Evolutionary conservation across 2,113 vertebrate species (phyloP).

Genomic region (Boulengerochromis microlepis): DNA sequence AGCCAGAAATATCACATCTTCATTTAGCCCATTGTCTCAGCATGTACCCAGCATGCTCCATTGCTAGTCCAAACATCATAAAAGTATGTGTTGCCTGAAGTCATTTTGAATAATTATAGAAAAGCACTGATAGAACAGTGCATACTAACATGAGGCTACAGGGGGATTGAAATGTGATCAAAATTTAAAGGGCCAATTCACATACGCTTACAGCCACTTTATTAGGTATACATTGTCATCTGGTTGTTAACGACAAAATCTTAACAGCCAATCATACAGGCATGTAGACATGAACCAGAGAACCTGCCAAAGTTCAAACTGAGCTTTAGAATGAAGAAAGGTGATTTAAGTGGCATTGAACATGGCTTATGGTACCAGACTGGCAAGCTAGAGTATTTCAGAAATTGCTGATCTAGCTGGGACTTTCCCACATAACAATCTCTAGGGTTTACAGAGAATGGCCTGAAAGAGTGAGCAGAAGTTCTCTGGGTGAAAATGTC

Average conservation of each 20-base stretch:
- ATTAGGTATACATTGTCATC: neutral
- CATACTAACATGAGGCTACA: neutral
- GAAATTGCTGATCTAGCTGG: neutral
- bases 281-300: neutral
- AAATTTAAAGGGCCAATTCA: neutral
- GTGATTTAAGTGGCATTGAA: neutral
- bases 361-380: neutral
- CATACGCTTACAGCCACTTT: neutral
- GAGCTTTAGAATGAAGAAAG: neutral
- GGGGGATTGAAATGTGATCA: neutral
- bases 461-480: neutral
- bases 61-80: neutral
- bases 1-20: neutral
- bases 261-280: neutral
- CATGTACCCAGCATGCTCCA: neutral
- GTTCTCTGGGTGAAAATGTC: neutral
- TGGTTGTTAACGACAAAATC: neutral
- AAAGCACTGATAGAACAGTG: neutral
- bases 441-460: neutral
- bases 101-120: neutral
- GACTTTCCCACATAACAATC: neutral
- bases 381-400: neutral
- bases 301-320: neutral
- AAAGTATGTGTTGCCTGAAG: neutral
- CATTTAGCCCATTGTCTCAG: neutral